These are phyloP conservation scores for Scarus forsteni DNA, from an alignment of 2,797 vertebrate species.

Conservation along the genomic window DNA sequence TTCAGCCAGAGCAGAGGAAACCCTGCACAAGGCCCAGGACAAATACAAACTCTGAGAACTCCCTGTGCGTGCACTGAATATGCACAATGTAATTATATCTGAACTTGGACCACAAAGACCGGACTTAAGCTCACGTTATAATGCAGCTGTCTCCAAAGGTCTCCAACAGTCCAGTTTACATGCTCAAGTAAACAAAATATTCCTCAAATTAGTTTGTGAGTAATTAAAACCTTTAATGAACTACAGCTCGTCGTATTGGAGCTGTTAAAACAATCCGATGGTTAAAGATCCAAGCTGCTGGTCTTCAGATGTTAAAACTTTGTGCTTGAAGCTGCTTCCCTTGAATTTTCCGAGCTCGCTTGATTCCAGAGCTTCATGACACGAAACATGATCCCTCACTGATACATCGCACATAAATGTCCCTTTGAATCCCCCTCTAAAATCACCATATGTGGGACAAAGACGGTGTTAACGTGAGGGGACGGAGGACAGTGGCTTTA, in stretches of 20 bases:
- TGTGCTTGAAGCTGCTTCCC: conserved; percentile 50
- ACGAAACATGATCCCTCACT: conserved; percentile 17
- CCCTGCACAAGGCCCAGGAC: background rate
- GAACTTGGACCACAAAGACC: background rate
- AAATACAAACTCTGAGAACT: background rate
- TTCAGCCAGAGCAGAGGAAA: background rate
- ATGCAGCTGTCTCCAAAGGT: background rate
- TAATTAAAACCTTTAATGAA: too few relatives aligned
- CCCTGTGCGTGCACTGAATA: too few relatives aligned
- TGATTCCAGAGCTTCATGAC: background rate
- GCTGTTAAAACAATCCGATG: too few relatives aligned
- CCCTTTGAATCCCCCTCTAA: conserved; percentile 12
- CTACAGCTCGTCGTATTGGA: too few relatives aligned
- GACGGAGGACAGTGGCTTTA: background rate
- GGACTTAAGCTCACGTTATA: background rate
- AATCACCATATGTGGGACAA: conserved; percentile 25
- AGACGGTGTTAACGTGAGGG: background rate
- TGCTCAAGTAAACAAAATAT: background rate
- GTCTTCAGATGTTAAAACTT: conserved; percentile 9
- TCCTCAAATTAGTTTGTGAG: too few relatives aligned
- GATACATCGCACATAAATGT: conserved; percentile 30
- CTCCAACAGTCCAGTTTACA: background rate
- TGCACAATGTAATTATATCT: background rate
- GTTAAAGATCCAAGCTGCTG: background rate
- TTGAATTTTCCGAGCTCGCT: background rate